These are phyloP conservation scores for Cephus runcator DNA, from an alignment of 2,888 invertebrate genomes.

Conservation along the genomic window DNA sequence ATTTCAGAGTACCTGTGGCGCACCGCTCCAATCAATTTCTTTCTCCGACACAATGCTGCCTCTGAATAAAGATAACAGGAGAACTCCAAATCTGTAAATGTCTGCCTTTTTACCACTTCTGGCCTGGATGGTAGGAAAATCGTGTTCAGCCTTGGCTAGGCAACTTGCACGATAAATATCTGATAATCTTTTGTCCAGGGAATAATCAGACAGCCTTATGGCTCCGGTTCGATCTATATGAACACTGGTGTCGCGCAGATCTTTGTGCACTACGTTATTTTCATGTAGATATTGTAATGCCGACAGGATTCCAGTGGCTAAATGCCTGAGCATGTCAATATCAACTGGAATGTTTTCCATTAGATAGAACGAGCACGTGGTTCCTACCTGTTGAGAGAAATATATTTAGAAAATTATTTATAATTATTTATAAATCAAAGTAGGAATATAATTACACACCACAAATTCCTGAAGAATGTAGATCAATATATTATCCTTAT, in stretches of 20 bases:
- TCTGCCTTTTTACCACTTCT: constrained; percentile 77
- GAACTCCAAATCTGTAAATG: constrained; percentile 77
- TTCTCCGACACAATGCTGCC: constrained; percentile 67
- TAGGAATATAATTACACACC: constrained; percentile 33
- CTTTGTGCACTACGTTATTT: constrained; percentile 84
- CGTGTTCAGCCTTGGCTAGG: constrained; percentile 55
- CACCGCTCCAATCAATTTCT: constrained; percentile 70
- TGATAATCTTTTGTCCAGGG: constrained; percentile 74
- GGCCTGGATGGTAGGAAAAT: constrained; percentile 59
- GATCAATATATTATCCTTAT: constrained; percentile 74
- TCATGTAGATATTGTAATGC: constrained; percentile 84
- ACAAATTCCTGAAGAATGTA: constrained; percentile 79
- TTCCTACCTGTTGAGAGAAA: constrained; percentile 53
- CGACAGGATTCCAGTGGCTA: constrained; percentile 78
- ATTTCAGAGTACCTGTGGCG: constrained; percentile 59
- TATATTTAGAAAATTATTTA: constrained; percentile 8
- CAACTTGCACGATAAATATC: constrained; percentile 67
- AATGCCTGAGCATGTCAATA: constrained; percentile 71
- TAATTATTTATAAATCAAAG: background rate
- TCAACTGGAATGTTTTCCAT: constrained; percentile 68
- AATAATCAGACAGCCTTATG: constrained; percentile 76
- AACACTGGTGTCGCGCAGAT: constrained; percentile 80
- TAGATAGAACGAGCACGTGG: constrained; percentile 67
- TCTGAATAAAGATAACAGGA: constrained; percentile 75
- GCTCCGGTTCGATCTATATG: constrained; percentile 75